Conservation (phyloP, 2,113 vertebrate species). For the Eulemur rufifrons region DNA sequence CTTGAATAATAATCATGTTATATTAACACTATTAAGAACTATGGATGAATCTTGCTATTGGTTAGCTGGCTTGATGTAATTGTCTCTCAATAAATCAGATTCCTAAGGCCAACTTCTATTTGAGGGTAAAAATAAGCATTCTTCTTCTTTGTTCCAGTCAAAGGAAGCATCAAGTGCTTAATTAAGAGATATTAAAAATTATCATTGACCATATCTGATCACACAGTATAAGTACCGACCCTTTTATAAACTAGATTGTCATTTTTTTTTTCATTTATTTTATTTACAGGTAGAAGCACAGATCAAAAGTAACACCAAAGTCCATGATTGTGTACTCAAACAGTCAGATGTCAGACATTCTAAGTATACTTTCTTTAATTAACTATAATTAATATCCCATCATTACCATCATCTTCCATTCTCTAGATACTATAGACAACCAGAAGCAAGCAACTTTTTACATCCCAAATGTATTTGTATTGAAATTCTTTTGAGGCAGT, state of each 20-base stretch:
- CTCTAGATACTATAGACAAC: background rate
- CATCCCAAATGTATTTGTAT: too few species aligned
- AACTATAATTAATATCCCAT: background rate
- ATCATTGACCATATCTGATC: background rate
- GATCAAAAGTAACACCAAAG: background rate
- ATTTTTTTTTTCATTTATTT: background rate
- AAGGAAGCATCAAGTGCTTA: background rate
- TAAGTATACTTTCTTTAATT: background rate
- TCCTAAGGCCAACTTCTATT: background rate
- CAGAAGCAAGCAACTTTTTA: background rate
- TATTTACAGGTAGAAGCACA: background rate
- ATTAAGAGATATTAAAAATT: background rate
- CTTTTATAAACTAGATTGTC: background rate
- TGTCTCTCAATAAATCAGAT: background rate
- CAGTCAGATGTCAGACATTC: background rate
- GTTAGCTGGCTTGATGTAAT: background rate
- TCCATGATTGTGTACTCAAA: background rate
- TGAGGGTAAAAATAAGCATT: background rate
- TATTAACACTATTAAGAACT: background rate
- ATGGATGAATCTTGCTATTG: background rate
- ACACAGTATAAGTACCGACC: background rate
- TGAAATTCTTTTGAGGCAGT: background rate
- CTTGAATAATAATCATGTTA: background rate
- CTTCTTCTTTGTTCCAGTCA: background rate
- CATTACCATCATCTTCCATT: background rate